These are phyloP conservation scores for Chloropsis cyanopogon DNA, from an alignment of 2,113 vertebrate species.

Conservation along the genomic window DNA sequence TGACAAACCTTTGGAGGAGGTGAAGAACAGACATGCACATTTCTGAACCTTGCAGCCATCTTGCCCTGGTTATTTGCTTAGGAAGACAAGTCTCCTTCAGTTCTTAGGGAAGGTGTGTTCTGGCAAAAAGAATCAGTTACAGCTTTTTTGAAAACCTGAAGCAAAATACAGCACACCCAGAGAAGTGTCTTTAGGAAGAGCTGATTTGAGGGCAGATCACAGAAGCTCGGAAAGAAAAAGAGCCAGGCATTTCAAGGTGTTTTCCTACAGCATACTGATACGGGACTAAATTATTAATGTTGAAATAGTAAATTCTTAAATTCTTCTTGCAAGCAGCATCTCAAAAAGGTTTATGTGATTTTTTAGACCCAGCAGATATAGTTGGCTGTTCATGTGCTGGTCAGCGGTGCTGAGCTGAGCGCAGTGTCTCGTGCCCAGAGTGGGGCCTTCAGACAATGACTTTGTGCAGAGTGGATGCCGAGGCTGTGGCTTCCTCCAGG, in stretches of 20 bases:
- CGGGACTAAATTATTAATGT: slow-evolving; percentile 44
- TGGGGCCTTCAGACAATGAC: neutral
- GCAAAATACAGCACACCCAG: neutral
- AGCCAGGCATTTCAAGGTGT: neutral
- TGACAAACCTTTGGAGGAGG: neutral
- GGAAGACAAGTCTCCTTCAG: neutral
- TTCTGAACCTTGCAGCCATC: neutral
- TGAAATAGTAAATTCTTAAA: slow-evolving; percentile 48
- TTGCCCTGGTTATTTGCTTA: neutral
- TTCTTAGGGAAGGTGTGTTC: neutral
- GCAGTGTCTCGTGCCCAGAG: neutral
- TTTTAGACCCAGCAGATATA: neutral
- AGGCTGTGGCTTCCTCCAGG: neutral
- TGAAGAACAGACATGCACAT: fast-evolving
- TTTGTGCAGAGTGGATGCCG: neutral
- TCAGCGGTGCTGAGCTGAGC: neutral
- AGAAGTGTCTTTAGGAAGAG: neutral
- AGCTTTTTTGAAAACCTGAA: neutral
- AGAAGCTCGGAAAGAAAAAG: neutral
- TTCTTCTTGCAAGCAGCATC: neutral
- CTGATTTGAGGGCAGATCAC: slow-evolving; percentile 4
- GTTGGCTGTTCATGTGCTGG: neutral
- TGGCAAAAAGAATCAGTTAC: neutral
- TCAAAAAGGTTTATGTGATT: neutral
- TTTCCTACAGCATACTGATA: neutral